Percentiles rank a stretch among this genome's conserved stretches.
These are phyloP conservation scores for Nephrotoma flavescens DNA, from an alignment of 2,888 invertebrate species.

Conservation along the genomic window DNA sequence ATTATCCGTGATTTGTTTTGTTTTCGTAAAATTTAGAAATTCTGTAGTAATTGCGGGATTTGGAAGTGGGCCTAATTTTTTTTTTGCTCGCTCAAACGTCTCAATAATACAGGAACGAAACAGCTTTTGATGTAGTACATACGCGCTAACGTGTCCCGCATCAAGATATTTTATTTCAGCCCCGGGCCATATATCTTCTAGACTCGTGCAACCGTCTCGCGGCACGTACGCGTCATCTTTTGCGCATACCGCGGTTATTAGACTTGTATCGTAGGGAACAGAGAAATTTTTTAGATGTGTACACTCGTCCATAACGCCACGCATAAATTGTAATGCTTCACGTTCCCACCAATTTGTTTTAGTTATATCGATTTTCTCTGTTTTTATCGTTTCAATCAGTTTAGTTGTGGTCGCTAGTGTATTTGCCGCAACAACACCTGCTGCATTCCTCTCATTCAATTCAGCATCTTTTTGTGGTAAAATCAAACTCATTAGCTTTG, in stretches of 20 bases:
- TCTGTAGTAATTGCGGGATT: neutral
- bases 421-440: neutral
- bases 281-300: slow-evolving; percentile 92
- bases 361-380: slow-evolving; percentile 35
- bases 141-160: slow-evolving; percentile 81
- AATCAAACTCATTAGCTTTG: slow-evolving; percentile 28
- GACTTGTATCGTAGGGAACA: slow-evolving; percentile 68
- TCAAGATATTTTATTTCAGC: slow-evolving; percentile 76
- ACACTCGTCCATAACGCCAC: slow-evolving; percentile 97
- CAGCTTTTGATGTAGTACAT: slow-evolving; percentile 69
- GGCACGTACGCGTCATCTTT: slow-evolving; percentile 85
- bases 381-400: slow-evolving; percentile 2
- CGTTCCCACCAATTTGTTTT: slow-evolving; percentile 56
- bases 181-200: slow-evolving; percentile 88
- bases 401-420: neutral
- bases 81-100: slow-evolving; percentile 57
- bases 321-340: slow-evolving; percentile 85
- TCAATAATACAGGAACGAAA: slow-evolving; percentile 69
- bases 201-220: slow-evolving; percentile 60
- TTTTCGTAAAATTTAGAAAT: neutral
- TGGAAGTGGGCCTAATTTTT: slow-evolving; percentile 23
- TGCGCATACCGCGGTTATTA: slow-evolving; percentile 85
- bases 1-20: neutral
- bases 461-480: slow-evolving; percentile 16
- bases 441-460: neutral